Evolutionary conservation across 2,113 vertebrate genomes (phyloP), one percentile per base, ranked within the genome.

Genomic region (Lycaon pictus): DNA sequence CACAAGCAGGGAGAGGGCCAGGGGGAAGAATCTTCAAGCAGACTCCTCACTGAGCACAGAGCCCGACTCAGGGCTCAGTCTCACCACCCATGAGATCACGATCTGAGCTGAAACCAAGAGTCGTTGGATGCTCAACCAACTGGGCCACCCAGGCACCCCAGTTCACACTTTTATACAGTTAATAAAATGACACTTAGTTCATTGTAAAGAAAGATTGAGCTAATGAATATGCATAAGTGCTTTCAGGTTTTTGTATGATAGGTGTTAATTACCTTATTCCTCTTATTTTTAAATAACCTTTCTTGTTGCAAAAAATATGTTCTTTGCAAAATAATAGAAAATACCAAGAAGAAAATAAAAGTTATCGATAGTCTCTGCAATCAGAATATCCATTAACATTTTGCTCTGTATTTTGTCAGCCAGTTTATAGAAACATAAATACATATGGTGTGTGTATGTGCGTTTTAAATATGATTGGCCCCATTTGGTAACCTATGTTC

Each of bases 211-310:
- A 76, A 25, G 25, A 2, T 37, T 43, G 35, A 56, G 55, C 27
- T 74, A 7, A 58, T 80, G 77, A 62, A 25, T 53, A 51, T 37
- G 48, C 7, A 7, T 58, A 65, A 81, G 27, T 37, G 17, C 51
- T 51, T 67, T 91, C 56, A 51, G 65, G 35, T 83, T 76, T 87
- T 92, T n/a, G 7, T 76, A 16, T 37, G 29, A 12, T 23, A 80
- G 17, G 62, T 93, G 9, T 56, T 51, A 71, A 51, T 32, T 67
- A 10, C 17, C 72, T 53, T 56, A 25, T 37, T 79, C 43, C 15
- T 79, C 89, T 93, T 29, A 51, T 76, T 82, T 90, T 92, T 93
- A 88, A 88, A 74, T 69, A 92, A 11, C 23, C 27, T 63, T 80
- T 97, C 63, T 94, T 93, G 9, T 67, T 51, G 85, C 63, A 63